Percentiles rank a stretch among this genome's conserved stretches.
Evolutionary conservation across 37 sponge, comb jelly and placozoan genomes (phyloP).

Genomic region (Aphrocallistes beatrix): DNA sequence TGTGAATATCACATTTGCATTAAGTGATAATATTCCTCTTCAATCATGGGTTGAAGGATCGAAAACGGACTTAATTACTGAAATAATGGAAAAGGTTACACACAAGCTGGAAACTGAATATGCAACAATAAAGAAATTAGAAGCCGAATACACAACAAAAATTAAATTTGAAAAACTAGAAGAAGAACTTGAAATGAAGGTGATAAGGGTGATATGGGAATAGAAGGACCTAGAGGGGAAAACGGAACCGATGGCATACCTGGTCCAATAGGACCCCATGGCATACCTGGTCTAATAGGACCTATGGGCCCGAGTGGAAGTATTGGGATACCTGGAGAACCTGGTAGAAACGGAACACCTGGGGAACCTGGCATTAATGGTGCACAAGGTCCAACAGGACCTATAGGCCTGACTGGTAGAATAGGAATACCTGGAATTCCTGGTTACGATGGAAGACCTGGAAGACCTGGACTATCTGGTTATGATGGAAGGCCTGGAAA

Average conservation of each 20-base stretch:
- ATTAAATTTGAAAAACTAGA: no score
- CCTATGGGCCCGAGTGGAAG: neutral
- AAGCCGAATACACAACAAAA: no score
- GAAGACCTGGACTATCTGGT: neutral
- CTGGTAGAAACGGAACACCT: no score
- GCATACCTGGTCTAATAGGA: neutral
- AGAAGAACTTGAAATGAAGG: no score
- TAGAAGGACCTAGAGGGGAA: neutral
- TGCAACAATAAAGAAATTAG: no score
- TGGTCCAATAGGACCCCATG: neutral
- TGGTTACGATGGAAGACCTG: neutral
- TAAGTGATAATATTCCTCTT: no score
- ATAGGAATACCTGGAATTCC: neutral
- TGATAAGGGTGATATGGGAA: neutral
- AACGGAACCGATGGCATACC: neutral
- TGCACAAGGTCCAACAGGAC: neutral
- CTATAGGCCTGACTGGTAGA: neutral
- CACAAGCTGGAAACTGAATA: no score
- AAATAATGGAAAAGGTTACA: no score
- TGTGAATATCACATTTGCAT: no score
- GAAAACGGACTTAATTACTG: no score
- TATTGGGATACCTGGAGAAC: neutral
- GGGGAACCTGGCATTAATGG: neutral
- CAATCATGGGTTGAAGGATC: no score
- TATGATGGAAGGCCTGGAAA: neutral